Conservation (phyloP, 2,888 invertebrate species). For the Cacoxenus indagator region DNA sequence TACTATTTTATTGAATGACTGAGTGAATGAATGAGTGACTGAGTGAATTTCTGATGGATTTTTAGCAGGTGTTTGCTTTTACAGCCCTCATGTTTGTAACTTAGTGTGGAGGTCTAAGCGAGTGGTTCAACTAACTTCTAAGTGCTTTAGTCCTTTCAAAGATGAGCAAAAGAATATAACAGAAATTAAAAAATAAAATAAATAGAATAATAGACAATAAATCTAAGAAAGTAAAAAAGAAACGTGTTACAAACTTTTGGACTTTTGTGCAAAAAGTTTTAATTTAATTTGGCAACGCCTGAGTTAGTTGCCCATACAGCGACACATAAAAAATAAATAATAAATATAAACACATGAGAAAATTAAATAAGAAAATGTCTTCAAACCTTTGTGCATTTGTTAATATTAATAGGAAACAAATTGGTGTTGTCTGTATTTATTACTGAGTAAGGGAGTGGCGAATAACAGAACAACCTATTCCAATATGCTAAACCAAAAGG, state of each 20-base stretch:
- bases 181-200: too few species aligned
- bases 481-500: too few species aligned
- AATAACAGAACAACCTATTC: too few species aligned
- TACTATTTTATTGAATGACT: neutral
- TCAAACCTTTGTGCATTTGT: too few species aligned
- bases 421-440: too few species aligned
- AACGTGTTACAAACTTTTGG: constrained; percentile 16
- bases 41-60: constrained; percentile 37
- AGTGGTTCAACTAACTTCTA: constrained; percentile 10
- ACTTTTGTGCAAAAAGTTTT: constrained; percentile 17
- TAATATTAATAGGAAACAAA: too few species aligned
- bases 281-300: constrained; percentile 18
- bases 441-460: too few species aligned
- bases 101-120: neutral
- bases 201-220: neutral
- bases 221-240: constrained; percentile 2
- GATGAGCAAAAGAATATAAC: neutral
- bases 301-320: neutral
- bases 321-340: neutral
- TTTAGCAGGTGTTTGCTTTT: constrained; percentile 29
- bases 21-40: too few species aligned
- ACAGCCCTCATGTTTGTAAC: constrained; percentile 14
- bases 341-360: neutral
- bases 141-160: neutral
- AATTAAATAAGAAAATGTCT: neutral